Evolutionary conservation across 2,888 invertebrate genomes (phyloP).

Genomic region (Molorchus minor): DNA sequence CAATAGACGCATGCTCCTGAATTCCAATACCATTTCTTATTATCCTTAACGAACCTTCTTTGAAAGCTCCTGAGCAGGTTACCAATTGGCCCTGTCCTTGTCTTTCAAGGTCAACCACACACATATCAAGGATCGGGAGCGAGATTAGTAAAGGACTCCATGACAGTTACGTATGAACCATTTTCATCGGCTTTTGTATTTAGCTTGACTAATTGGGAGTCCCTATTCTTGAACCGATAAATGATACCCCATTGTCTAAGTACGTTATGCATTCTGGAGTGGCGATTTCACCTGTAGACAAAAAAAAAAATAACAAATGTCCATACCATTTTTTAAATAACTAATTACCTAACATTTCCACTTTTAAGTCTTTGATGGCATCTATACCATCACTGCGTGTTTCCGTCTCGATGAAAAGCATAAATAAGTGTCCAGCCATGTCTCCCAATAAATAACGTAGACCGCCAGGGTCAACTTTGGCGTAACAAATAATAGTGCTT

Average conservation of each 20-base stretch:
- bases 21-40: slow-evolving; percentile 99
- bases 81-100: slow-evolving; percentile 98
- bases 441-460: slow-evolving; percentile 92
- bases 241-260: slow-evolving; percentile 97
- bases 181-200: slow-evolving; percentile 84
- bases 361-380: slow-evolving; percentile 89
- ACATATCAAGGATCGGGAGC: slow-evolving; percentile 98
- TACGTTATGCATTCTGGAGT: slow-evolving; percentile 98
- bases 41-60: slow-evolving; percentile 96
- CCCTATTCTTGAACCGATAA: slow-evolving; percentile 96
- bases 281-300: slow-evolving; percentile 77
- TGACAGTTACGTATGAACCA: slow-evolving; percentile 89
- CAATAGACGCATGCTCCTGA: slow-evolving; percentile 97
- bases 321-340: background rate
- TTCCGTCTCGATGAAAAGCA: slow-evolving; percentile 91
- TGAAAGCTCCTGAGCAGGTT: slow-evolving; percentile 96
- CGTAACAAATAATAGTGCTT: slow-evolving; percentile 94
- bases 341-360: slow-evolving; percentile 81
- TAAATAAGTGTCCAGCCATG: slow-evolving; percentile 93
- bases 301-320: background rate
- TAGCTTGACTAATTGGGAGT: slow-evolving; percentile 93
- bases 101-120: slow-evolving; percentile 94
- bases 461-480: slow-evolving; percentile 91
- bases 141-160: slow-evolving; percentile 97
- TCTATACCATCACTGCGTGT: slow-evolving; percentile 79